phyloP scores from a whole-genome alignment of 2,888 invertebrate genomes.

The Cephonodes hylas region DNA sequence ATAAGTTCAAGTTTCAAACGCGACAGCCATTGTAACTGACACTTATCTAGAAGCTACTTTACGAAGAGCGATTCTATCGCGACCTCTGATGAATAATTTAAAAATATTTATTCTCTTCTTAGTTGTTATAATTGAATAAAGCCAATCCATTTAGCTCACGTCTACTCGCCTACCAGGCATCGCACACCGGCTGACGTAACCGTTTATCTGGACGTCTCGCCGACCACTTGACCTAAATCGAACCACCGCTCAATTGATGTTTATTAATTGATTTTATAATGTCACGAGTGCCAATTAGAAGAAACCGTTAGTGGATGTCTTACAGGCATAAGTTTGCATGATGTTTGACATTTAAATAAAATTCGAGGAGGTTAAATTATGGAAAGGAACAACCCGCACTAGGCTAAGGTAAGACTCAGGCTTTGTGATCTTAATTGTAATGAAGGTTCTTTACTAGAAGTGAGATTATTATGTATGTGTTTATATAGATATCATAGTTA shows the following conservation, averaged over 20 bases:
- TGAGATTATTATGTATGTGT: no score
- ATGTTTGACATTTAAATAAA: no score
- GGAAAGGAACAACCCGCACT: no score
- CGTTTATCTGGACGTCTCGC: slow-evolving; percentile 2
- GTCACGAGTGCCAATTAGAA: background rate
- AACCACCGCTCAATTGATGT: background rate
- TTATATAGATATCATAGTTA: no score
- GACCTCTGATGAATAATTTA: no score
- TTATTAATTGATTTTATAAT: slow-evolving; percentile 8
- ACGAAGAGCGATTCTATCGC: no score
- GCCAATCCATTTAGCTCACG: background rate
- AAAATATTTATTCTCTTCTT: background rate
- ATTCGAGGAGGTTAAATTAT: no score
- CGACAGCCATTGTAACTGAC: background rate
- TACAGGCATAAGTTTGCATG: no score
- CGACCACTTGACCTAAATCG: slow-evolving; percentile 8
- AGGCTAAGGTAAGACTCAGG: no score
- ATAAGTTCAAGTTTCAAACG: background rate
- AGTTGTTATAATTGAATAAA: background rate
- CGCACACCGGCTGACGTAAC: slow-evolving; percentile 8
- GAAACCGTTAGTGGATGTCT: background rate
- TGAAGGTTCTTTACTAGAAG: no score
- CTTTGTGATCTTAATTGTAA: no score
- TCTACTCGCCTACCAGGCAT: background rate
- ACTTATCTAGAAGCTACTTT: background rate